These are phyloP conservation scores for Solea solea DNA, from an alignment of 2,113 vertebrate genomes.

Conservation along the genomic window DNA sequence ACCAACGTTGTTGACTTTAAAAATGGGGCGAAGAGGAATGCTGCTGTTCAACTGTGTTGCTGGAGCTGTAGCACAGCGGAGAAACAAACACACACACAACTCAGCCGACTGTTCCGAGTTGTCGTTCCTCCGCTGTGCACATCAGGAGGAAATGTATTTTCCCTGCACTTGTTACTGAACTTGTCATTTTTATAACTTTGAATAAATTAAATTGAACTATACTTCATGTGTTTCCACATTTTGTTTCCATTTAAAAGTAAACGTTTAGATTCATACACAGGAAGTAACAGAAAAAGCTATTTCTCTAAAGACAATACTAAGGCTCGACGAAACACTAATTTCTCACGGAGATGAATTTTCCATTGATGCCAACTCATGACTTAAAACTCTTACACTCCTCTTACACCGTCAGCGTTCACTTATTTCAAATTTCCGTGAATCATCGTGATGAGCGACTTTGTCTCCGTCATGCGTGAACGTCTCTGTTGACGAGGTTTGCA, in stretches of 20 bases:
- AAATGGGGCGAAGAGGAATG: slow-evolving; percentile 58
- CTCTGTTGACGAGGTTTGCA: background rate
- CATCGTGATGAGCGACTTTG: background rate
- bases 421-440: background rate
- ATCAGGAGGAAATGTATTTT: slow-evolving; percentile 17
- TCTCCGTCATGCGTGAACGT: rapidly evolving
- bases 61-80: slow-evolving; percentile 16
- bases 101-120: background rate
- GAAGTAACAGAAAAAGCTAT: too few relatives aligned
- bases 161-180: slow-evolving; percentile 30
- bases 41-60: slow-evolving; percentile 49
- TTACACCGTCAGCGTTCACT: background rate
- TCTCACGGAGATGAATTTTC: slow-evolving; percentile 4
- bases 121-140: background rate
- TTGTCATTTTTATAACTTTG: slow-evolving; percentile 32
- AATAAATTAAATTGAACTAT: slow-evolving; percentile 52
- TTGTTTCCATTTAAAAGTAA: background rate
- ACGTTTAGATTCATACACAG: too few relatives aligned
- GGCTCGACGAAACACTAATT: too few relatives aligned
- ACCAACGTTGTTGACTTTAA: slow-evolving; percentile 60
- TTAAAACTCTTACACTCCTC: too few relatives aligned
- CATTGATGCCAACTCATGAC: background rate
- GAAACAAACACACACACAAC: background rate
- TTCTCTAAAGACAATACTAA: too few relatives aligned
- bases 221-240: slow-evolving; percentile 1